Conservation (phyloP, 2,888 invertebrate genomes). For the Andrena bicolor region DNA sequence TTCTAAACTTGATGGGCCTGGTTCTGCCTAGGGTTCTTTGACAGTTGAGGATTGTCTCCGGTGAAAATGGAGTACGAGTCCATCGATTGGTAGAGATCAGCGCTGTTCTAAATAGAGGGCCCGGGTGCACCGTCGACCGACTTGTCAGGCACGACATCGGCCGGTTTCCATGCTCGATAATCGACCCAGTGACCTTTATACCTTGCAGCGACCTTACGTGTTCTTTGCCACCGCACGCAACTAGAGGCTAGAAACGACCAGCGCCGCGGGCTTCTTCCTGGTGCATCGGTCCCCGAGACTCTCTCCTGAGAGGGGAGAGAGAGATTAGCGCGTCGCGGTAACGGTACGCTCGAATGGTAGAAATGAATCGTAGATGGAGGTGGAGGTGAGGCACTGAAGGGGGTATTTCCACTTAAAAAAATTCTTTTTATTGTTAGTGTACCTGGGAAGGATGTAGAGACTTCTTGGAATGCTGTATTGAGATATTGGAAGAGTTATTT, state of each 20-base stretch:
- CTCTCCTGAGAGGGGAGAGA: constrained; percentile 4
- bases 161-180: constrained; percentile 58
- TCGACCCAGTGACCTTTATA: constrained; percentile 73
- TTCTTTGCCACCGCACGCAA: constrained; percentile 39
- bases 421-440: no score
- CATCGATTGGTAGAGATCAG: not conserved
- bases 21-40: no score
- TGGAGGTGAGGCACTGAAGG: no score
- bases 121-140: constrained; percentile 25
- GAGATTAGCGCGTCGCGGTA: no score
- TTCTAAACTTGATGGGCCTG: no score
- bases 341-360: no score
- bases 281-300: constrained; percentile 38
- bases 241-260: not conserved
- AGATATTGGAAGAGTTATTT: no score
- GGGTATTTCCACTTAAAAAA: no score
- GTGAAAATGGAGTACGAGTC: not conserved
- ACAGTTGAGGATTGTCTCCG: not conserved
- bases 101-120: constrained; percentile 19
- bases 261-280: constrained; percentile 29
- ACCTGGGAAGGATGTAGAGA: no score
- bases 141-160: constrained; percentile 50
- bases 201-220: constrained; percentile 40
- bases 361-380: no score
- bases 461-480: no score